A percentile compares a stretch with the other conserved stretches of the same genome.
These are phyloP conservation scores for Eucera pruinosa DNA, from an alignment of 2,888 invertebrate species.

Conservation along the genomic window DNA sequence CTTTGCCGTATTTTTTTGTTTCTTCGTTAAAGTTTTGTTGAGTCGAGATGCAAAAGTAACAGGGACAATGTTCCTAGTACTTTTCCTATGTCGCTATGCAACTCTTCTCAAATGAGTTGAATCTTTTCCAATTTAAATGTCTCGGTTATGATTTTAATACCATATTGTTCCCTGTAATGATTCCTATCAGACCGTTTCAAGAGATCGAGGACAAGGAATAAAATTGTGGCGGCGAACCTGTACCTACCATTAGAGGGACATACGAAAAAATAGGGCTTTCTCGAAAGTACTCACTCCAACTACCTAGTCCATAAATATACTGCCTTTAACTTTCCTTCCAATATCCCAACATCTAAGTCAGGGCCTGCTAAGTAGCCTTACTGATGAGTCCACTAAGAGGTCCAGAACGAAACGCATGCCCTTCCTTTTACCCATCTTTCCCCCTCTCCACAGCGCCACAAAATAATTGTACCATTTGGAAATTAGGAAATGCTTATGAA, in stretches of 20 bases:
- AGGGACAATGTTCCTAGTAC: constrained; percentile 3
- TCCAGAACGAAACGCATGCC: background rate
- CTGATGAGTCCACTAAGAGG: no score
- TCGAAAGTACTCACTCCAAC: no score
- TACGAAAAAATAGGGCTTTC: no score
- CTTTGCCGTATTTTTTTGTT: background rate
- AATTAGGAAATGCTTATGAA: no score
- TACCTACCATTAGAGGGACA: no score
- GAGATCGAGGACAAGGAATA: background rate
- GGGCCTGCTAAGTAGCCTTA: no score
- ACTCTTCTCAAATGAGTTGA: background rate
- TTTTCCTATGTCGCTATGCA: background rate
- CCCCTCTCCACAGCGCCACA: no score
- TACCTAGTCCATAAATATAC: no score
- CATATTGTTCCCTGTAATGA: constrained; percentile 9
- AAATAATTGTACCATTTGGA: background rate
- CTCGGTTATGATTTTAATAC: constrained; percentile 6
- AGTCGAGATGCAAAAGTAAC: background rate
- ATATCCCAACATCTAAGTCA: no score
- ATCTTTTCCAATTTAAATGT: constrained; percentile 32
- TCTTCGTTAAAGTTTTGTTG: constrained; percentile 18
- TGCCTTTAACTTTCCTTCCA: no score
- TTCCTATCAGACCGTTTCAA: background rate
- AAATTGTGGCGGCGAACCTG: no score
- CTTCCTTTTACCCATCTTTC: constrained; percentile 10